These are phyloP conservation scores for Notodonta ziczac DNA, from an alignment of 2,888 invertebrate genomes.

Conservation along the genomic window DNA sequence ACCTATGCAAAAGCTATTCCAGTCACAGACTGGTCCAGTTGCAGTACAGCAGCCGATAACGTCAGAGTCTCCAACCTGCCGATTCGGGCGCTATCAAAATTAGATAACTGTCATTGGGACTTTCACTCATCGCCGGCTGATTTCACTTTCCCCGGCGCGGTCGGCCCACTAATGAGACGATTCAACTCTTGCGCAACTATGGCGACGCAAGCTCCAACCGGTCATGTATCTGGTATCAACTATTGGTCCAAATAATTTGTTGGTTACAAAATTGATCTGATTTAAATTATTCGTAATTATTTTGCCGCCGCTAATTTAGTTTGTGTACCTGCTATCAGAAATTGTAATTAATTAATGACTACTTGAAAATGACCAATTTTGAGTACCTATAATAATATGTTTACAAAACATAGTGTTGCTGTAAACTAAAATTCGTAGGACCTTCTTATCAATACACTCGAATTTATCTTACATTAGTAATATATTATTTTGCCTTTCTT, in stretches of 20 bases:
- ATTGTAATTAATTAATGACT: no score
- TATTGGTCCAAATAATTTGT: slow-evolving; percentile 3
- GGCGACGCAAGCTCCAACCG: slow-evolving; percentile 41
- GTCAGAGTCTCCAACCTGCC: slow-evolving; percentile 40
- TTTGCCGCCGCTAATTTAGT: neutral
- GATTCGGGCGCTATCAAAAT: slow-evolving; percentile 61
- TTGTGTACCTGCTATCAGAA: neutral
- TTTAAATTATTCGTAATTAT: no score
- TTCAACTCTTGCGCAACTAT: slow-evolving; percentile 67
- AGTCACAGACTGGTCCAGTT: neutral
- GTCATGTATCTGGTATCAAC: slow-evolving; percentile 21
- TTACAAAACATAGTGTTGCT: no score
- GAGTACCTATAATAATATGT: no score
- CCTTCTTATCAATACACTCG: no score
- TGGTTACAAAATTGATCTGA: no score
- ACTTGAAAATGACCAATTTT: no score
- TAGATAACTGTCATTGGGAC: slow-evolving; percentile 73
- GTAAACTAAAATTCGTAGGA: no score
- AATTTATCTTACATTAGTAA: no score
- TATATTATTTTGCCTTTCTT: neutral
- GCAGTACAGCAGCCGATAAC: neutral
- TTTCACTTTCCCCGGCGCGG: slow-evolving; percentile 70
- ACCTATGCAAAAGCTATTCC: neutral
- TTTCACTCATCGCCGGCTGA: slow-evolving; percentile 73
- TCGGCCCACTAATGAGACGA: slow-evolving; percentile 61